Evolutionary conservation across 2,888 invertebrate genomes (phyloP).

Genomic region (Hypselothyrea guttata): DNA sequence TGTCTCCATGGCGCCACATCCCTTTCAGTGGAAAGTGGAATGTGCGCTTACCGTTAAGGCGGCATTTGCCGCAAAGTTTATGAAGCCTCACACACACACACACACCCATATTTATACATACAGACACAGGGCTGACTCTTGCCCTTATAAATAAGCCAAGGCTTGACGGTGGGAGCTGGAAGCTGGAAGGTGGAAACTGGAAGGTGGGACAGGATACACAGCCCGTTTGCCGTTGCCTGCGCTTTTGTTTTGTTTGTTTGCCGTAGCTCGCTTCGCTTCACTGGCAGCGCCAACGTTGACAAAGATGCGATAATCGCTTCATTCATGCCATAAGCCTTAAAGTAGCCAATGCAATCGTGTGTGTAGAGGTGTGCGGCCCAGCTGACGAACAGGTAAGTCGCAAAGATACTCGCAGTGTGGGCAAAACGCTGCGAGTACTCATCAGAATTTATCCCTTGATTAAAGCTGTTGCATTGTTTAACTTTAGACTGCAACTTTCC

Average conservation of each 20-base stretch:
- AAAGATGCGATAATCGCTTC: constrained; percentile 78
- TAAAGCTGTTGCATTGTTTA: constrained; percentile 14
- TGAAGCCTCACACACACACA: constrained; percentile 32
- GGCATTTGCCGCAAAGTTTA: constrained; percentile 52
- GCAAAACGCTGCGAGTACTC: constrained; percentile 4
- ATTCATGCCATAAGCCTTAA: constrained; percentile 68
- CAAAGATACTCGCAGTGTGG: neutral
- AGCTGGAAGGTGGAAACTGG: neutral
- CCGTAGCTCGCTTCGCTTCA: constrained; percentile 56
- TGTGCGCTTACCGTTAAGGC: constrained; percentile 28
- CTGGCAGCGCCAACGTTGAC: constrained; percentile 61
- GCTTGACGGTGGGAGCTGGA: constrained; percentile 3
- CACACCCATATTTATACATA: constrained; percentile 3
- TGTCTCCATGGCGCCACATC: constrained; percentile 9
- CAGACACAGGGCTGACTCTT: constrained; percentile 18
- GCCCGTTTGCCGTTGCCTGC: constrained; percentile 11
- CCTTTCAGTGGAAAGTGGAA: constrained; percentile 10
- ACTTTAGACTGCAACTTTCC: too few relatives aligned
- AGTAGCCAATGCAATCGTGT: constrained; percentile 40
- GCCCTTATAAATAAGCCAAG: constrained; percentile 44
- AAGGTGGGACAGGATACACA: constrained; percentile 11
- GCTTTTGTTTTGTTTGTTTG: constrained; percentile 50
- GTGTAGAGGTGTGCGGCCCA: constrained; percentile 20
- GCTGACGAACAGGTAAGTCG: constrained; percentile 9
- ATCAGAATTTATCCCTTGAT: constrained; percentile 28